These are phyloP conservation scores for Brenthis hecate DNA, from an alignment of 2,888 invertebrate genomes.

Conservation along the genomic window DNA sequence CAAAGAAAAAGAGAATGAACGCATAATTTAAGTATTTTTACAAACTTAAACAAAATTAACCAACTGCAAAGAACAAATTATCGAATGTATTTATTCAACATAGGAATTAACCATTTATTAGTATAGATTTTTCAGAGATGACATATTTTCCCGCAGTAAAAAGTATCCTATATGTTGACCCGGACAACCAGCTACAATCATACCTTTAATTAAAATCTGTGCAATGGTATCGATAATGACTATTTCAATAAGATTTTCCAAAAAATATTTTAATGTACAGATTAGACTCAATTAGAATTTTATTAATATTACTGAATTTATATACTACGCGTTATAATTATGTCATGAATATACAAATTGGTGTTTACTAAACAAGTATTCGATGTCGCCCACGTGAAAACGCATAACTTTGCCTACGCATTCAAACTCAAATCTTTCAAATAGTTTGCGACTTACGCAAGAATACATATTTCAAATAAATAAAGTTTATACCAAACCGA, in stretches of 20 bases:
- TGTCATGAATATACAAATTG: slow-evolving; percentile 2
- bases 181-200: no score
- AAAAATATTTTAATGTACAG: no score
- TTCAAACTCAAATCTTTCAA: slow-evolving; percentile 6
- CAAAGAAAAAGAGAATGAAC: no score
- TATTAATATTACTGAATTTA: not conserved
- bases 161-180: no score
- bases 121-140: no score
- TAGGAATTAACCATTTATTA: not conserved
- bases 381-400: slow-evolving; percentile 11
- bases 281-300: not conserved
- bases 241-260: no score
- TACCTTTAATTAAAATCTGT: no score
- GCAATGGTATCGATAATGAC: no score
- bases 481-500: not conserved
- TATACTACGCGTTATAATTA: not conserved
- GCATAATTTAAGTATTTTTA: no score
- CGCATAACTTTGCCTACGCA: slow-evolving; percentile 18
- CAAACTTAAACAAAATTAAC: no score
- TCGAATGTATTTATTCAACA: not conserved
- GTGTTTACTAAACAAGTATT: not conserved
- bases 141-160: no score
- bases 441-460: slow-evolving; percentile 9
- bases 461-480: slow-evolving; percentile 2
- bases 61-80: no score